These are phyloP conservation scores for Calameuta pallipes DNA, from an alignment of 2,888 invertebrate genomes.

Conservation along the genomic window DNA sequence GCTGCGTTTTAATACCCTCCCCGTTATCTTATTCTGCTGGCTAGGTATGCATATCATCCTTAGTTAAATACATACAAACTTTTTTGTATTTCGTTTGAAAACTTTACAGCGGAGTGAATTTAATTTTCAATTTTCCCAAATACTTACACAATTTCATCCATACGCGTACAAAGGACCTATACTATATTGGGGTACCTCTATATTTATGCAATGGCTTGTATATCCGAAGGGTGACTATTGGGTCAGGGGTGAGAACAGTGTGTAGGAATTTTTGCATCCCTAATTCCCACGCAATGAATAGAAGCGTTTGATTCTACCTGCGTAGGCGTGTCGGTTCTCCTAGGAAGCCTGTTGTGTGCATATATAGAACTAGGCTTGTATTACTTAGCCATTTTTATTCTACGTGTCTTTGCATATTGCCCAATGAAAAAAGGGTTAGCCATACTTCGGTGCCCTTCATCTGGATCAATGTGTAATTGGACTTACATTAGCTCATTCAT, in stretches of 20 bases:
- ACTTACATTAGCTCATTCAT: not conserved
- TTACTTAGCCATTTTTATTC: not conserved
- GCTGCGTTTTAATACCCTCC: not conserved
- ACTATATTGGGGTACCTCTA: not conserved
- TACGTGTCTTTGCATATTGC: not conserved
- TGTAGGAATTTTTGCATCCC: constrained; percentile 11
- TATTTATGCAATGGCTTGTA: not conserved
- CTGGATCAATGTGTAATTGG: not conserved
- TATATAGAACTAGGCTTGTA: not conserved
- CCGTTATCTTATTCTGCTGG: not conserved
- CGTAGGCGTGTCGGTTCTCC: not conserved
- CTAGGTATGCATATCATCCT: not conserved
- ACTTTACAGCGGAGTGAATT: not conserved
- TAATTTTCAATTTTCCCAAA: not conserved
- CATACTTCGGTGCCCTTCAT: not conserved
- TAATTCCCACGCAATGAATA: constrained; percentile 11
- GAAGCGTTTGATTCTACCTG: not conserved
- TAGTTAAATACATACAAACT: not conserved
- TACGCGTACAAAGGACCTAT: not conserved
- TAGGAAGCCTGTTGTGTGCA: not conserved
- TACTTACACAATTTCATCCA: not conserved
- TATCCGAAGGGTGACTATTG: not conserved
- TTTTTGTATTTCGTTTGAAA: not conserved
- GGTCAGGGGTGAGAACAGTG: not conserved
- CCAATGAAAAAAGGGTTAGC: not conserved